phyloP scores from a whole-genome alignment of 2,888 invertebrate species.

The Epicampocera succincta region DNA sequence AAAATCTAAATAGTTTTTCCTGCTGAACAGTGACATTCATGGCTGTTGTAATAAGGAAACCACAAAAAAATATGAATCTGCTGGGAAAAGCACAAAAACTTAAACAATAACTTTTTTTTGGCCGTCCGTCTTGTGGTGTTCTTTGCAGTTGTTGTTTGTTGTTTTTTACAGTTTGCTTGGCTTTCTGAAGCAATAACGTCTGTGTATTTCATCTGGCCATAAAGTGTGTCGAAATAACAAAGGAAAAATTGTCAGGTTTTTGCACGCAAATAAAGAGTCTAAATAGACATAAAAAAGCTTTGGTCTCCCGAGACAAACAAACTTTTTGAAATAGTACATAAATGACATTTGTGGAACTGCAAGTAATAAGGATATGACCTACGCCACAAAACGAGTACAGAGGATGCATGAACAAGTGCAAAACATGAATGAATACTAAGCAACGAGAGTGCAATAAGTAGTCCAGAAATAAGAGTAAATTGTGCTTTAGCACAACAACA shows the following conservation, averaged over 20 bases:
- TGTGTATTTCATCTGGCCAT: not conserved
- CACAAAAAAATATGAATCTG: too few relatives aligned
- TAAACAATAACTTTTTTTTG: too few relatives aligned
- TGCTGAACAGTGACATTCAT: too few relatives aligned
- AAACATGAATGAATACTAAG: not conserved
- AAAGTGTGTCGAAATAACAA: conserved; percentile 41
- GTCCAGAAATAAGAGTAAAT: not conserved
- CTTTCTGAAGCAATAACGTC: not conserved
- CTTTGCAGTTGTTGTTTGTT: too few relatives aligned
- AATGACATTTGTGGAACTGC: not conserved
- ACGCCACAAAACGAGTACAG: conserved; percentile 53
- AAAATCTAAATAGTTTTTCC: too few relatives aligned
- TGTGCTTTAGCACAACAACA: not conserved
- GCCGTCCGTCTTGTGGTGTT: too few relatives aligned
- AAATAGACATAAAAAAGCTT: conserved; percentile 36
- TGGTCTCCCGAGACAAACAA: conserved; percentile 28
- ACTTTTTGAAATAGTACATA: conserved; percentile 7
- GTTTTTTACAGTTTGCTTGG: too few relatives aligned
- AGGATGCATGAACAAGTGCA: too few relatives aligned
- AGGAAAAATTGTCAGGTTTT: conserved; percentile 7
- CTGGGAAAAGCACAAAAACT: too few relatives aligned
- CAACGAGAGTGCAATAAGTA: not conserved
- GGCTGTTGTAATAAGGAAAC: too few relatives aligned
- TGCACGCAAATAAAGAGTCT: not conserved
- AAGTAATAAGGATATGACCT: conserved; percentile 67